Base-by-base conservation (phyloP, 1,140 invertebrate species). In the Heliconius hewitsoni region DNA sequence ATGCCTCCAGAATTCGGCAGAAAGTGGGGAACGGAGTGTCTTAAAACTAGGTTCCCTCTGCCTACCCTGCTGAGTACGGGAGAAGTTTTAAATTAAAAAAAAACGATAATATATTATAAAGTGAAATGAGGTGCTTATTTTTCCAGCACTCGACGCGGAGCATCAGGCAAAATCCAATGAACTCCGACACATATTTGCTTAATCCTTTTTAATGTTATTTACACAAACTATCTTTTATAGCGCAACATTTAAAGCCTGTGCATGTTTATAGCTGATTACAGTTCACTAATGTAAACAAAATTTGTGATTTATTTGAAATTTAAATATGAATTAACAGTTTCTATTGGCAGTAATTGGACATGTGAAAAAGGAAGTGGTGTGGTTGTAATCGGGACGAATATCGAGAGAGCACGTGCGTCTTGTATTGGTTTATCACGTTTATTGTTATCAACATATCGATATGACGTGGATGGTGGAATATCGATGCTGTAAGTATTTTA, bases 111-210 rank as follows among this genome's bases (percentile, higher is more conserved):
- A 79, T 81, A 89, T 90, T 89, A 90, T 88, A 83, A 87, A 87
- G 84, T 87, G 81, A 87, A 92, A 90, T 91, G 87, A 91, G 87
- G 79, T 90, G 84, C 90, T 90, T 89, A 89, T 89, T 87, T 89
- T 87, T 82, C 86, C 84, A 87, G 89, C 87, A 86, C 87, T 91
- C 85, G 82, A 84, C 81, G 82, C 75, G 84, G 82, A 85, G 85
- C 80, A 82, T 84, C 82, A 78, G 81, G 83, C 84, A 85, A 89
- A 89, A 84, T 85, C 81, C 80, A 80, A 87, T 83, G 81, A 85
- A 84, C 73, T 80, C 80, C 74, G 74, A 82, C 78, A 81, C 80
- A 84, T 83, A 85, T 85, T 88, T 86, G 84, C 82, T 82, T 84
- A 82, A 86, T 81, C 72, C 81, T 80, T 85, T 87, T 86, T 86